A percentile compares a stretch with the other conserved stretches of the same genome.
phyloP scores from a whole-genome alignment of 2,888 invertebrate species.

The Hyles lineata region DNA sequence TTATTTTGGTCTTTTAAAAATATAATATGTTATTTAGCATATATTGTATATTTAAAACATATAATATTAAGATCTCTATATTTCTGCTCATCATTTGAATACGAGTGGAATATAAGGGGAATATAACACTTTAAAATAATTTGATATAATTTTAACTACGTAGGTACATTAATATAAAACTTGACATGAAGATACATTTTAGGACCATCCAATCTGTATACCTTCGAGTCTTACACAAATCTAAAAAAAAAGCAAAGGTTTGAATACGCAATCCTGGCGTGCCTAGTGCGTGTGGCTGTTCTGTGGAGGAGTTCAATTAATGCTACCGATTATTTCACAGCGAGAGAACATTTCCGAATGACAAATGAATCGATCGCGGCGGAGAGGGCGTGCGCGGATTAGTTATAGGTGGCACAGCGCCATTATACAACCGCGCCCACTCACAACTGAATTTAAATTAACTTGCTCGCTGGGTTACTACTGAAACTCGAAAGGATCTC shows the following conservation, averaged over 20 bases:
- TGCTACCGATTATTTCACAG: conserved; percentile 25
- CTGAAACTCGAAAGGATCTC: conserved; percentile 40
- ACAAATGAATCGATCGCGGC: conserved; percentile 67
- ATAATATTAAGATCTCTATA: too few species aligned
- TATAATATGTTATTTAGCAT: too few species aligned
- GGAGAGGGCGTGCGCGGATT: conserved; percentile 65
- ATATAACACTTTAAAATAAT: too few species aligned
- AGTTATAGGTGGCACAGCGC: conserved; percentile 71
- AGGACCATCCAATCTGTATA: background rate
- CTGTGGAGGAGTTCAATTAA: conserved; percentile 12
- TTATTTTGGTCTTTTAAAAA: too few species aligned
- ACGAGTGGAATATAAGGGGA: too few species aligned
- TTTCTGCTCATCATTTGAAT: too few species aligned
- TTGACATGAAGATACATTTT: too few species aligned
- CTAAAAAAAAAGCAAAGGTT: background rate
- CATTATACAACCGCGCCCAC: conserved; percentile 69
- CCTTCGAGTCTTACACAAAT: background rate
- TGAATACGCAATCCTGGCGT: background rate
- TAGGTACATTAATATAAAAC: too few species aligned
- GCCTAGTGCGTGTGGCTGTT: background rate
- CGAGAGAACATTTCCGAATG: conserved; percentile 42
- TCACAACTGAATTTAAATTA: conserved; percentile 69
- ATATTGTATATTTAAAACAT: too few species aligned
- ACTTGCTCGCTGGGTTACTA: conserved; percentile 49
- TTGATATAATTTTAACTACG: too few species aligned